These are phyloP conservation scores for Eulemur rufifrons DNA, from an alignment of 2,113 vertebrate genomes.

Conservation along the genomic window DNA sequence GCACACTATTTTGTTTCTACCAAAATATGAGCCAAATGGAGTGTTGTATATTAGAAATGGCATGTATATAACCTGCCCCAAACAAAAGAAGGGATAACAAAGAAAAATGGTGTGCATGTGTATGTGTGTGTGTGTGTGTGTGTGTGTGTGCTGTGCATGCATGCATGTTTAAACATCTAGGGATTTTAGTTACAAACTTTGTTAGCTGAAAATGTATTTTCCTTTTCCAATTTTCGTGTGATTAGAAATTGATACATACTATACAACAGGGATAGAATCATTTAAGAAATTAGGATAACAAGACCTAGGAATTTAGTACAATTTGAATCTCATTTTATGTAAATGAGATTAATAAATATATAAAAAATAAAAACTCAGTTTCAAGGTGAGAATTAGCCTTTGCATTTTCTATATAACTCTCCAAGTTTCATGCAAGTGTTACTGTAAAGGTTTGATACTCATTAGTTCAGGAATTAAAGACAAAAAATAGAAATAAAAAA, in stretches of 20 bases:
- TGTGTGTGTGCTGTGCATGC: no score
- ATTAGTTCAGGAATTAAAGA: not conserved
- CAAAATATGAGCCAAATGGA: not conserved
- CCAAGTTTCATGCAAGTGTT: not conserved
- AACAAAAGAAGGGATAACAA: not conserved
- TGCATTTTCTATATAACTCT: not conserved
- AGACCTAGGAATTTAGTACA: not conserved
- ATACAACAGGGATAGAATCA: not conserved
- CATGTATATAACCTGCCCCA: not conserved
- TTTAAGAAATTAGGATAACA: not conserved
- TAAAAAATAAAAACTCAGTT: not conserved
- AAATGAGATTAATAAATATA: not conserved
- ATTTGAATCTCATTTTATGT: not conserved
- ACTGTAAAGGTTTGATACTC: not conserved
- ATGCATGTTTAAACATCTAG: not conserved
- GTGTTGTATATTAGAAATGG: not conserved
- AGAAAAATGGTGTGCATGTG: not conserved
- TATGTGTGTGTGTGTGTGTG: not conserved
- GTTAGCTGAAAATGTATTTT: not conserved
- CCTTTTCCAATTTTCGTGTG: not conserved
- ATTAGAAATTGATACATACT: not conserved
- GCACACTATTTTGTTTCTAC: not conserved
- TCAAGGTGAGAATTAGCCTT: not conserved
- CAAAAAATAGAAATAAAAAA: not conserved
- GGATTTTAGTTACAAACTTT: not conserved